phyloP scores from a whole-genome alignment of 2,797 vertebrate genomes.

The Rhyacichthys aspro region DNA sequence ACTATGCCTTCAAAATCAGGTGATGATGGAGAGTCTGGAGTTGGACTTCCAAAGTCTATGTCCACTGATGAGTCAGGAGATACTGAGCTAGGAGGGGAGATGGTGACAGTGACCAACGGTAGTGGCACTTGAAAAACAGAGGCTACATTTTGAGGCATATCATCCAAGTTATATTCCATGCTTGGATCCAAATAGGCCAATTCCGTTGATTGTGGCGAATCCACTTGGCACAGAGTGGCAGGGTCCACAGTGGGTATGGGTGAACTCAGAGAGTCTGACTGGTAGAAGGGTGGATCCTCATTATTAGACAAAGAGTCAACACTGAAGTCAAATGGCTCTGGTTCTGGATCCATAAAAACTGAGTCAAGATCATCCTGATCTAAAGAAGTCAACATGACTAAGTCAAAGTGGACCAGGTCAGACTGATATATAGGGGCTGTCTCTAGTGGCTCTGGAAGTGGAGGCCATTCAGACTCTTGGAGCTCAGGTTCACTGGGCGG shows the following conservation, averaged over 20 bases:
- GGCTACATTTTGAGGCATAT: constrained; percentile 32
- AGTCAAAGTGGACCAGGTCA: constrained; percentile 78
- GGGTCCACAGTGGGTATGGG: constrained; percentile 52
- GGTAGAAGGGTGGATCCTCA: constrained; percentile 52
- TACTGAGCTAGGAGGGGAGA: constrained; percentile 76
- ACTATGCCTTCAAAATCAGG: constrained; percentile 38
- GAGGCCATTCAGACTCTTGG: constrained; percentile 76
- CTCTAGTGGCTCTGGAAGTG: constrained; percentile 78
- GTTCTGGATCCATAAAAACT: constrained; percentile 79
- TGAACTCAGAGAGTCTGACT: constrained; percentile 52
- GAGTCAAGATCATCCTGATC: constrained; percentile 81
- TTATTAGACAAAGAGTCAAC: constrained; percentile 59
- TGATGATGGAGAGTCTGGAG: constrained; percentile 36
- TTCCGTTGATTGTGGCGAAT: constrained; percentile 44
- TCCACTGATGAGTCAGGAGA: constrained; percentile 71
- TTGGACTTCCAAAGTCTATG: constrained; percentile 59
- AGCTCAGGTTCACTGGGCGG: constrained; percentile 49
- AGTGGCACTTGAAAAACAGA: constrained; percentile 20
- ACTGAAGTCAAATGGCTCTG: constrained; percentile 72
- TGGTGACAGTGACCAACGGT: constrained; percentile 67
- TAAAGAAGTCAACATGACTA: constrained; percentile 77
- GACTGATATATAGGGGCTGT: constrained; percentile 68
- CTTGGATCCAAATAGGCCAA: constrained; percentile 40
- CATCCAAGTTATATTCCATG: constrained; percentile 41
- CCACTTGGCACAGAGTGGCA: constrained; percentile 27